Base-by-base conservation (phyloP, 2,888 invertebrate genomes). In the Hyppa rectilinea region DNA sequence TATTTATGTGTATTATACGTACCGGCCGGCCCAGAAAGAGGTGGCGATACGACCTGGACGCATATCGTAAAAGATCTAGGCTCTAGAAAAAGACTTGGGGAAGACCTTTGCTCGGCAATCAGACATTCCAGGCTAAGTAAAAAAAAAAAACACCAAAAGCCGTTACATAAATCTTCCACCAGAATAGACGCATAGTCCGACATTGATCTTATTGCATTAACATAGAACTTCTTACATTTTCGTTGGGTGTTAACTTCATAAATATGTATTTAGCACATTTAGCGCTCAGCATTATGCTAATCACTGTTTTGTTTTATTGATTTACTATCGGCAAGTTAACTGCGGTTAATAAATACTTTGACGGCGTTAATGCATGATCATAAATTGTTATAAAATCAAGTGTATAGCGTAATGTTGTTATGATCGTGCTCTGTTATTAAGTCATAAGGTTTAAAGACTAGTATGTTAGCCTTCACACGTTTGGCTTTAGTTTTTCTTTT, bases 261-360 rank as follows among this genome's bases (percentile, higher is more conserved):
- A 89, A 88, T 89, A 90, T 90, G 88, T 87, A 90, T 89, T 86
- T 87, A 36, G 73, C 73, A 80, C 78, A 78, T 75, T 81, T 79
- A 61, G 61, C 31, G 53, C 60, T 53, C 62, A 36, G 61, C 53
- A 60, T 71, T 75, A 71, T 77, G 76, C 20, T 85, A 89, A 86
- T 83, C 63, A 77, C 66, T 83, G 83, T 82, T 87, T 85, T 84
- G 85, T 83, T 76, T 63, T 58, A 65, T 58, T 80, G 80, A 81
- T 81, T 84, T 83, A 81, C 17, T 76, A 75, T 73, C 70, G 70
- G 64, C 36, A 50, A 56, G 34, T 64, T 64, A 79, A 78, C 65
- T 78, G 50, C 65, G 34, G 14, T 70, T 80, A 73, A 78, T 78
- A 65, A 69, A 80, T 71, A 76, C 47, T 72, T 82, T 26, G 53